phyloP scores from a whole-genome alignment of 2,113 vertebrate genomes.

The Eclectus roratus region DNA sequence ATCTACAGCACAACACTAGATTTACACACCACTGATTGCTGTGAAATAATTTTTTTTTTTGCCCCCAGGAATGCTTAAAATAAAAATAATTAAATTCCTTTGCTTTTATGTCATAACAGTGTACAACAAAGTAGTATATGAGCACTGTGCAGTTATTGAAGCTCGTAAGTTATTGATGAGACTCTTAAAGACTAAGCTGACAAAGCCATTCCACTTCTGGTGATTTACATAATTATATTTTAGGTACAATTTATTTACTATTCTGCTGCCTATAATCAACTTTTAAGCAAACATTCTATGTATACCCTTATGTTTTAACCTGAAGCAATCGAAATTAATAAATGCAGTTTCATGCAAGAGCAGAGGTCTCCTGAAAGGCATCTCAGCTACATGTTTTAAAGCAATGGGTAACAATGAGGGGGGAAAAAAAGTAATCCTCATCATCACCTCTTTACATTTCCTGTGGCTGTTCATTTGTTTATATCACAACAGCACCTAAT shows the following conservation, averaged over 20 bases:
- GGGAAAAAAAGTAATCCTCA: not conserved
- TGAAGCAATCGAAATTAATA: not conserved
- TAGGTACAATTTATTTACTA: conserved; percentile 5
- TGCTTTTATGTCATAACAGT: not conserved
- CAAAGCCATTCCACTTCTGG: not conserved
- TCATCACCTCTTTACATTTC: not conserved
- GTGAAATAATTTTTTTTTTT: not conserved
- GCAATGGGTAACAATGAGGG: not conserved
- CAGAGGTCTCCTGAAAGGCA: not conserved
- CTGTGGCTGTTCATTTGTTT: not conserved
- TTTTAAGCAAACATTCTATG: not conserved
- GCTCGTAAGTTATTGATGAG: conserved; percentile 36
- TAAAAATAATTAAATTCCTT: not conserved
- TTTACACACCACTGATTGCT: not conserved
- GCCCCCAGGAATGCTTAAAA: not conserved
- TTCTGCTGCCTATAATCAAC: conserved; percentile 1
- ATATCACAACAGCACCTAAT: not conserved
- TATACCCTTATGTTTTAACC: not conserved
- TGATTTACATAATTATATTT: conserved; percentile 49
- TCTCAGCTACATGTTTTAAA: not conserved
- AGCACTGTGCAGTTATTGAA: not conserved
- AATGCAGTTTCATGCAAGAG: not conserved
- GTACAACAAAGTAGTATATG: not conserved
- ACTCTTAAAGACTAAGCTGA: not conserved
- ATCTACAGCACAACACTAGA: not conserved